Evolutionary conservation across 2,797 vertebrate species (phyloP).

Genomic region (Heterohyrax brucei): DNA sequence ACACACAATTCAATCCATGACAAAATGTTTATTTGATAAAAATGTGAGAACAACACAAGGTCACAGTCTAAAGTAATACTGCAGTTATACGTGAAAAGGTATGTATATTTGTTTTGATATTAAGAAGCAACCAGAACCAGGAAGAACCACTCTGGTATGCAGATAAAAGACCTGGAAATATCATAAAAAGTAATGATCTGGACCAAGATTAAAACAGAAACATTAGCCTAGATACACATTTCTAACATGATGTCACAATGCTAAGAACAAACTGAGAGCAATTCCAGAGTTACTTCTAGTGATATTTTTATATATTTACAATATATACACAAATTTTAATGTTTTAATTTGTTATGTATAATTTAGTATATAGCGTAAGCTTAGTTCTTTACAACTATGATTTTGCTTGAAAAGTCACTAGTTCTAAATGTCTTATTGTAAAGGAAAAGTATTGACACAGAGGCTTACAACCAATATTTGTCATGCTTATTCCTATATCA

Average conservation of each 20-base stretch:
- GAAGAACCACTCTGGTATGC: neutral
- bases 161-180: neutral
- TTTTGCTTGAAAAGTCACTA: conserved; percentile 14
- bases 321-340: neutral
- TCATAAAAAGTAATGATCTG: neutral
- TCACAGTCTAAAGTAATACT: neutral
- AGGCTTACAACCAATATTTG: neutral
- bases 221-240: neutral
- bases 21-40: neutral
- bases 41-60: neutral
- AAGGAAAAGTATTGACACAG: neutral
- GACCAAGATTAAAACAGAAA: neutral
- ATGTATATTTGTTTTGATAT: neutral
- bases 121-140: neutral
- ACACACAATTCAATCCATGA: too few species aligned
- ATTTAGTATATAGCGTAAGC: neutral
- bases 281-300: neutral
- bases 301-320: neutral
- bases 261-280: neutral
- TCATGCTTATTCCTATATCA: neutral
- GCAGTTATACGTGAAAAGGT: conserved; percentile 8
- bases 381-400: conserved; percentile 27
- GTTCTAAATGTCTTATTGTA: neutral
- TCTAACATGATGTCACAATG: neutral
- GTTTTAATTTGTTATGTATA: conserved; percentile 13